Evolutionary conservation across 2,113 vertebrate species (phyloP).

Genomic region (Paratilapia polleni): DNA sequence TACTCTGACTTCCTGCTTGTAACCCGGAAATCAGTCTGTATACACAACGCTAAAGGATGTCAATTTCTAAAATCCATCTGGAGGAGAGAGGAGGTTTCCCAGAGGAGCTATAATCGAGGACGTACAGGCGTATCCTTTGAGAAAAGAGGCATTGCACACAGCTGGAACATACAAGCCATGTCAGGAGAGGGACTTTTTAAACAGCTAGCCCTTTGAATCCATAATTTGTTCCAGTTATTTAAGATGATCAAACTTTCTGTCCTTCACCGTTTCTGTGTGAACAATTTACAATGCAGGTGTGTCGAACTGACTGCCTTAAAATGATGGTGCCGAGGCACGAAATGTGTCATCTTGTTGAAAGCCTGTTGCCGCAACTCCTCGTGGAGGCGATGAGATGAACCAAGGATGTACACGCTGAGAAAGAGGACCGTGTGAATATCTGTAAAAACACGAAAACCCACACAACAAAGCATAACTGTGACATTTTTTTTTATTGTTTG

Average conservation of each 20-base stretch:
- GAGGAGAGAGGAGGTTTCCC: not conserved
- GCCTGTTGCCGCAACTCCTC: rapidly evolving
- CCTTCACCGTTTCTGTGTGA: no score
- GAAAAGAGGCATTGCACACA: not conserved
- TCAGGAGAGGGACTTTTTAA: rapidly evolving
- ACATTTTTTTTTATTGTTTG: constrained; percentile 65
- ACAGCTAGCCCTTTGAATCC: not conserved
- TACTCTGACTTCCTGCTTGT: no score
- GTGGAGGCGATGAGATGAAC: not conserved
- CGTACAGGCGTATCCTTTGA: not conserved
- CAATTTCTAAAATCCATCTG: rapidly evolving
- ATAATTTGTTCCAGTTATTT: no score
- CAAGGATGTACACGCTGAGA: not conserved
- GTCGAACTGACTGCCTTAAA: not conserved
- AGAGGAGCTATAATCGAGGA: rapidly evolving
- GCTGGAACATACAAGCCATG: not conserved
- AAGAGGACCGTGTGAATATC: no score
- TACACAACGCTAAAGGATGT: not conserved
- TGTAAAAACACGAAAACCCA: not conserved
- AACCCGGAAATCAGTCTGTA: no score
- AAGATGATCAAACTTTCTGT: no score
- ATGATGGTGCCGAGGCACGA: no score
- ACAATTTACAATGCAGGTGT: no score
- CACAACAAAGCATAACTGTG: constrained; percentile 10
- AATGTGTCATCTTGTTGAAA: not conserved